Percentiles rank a stretch among this genome's conserved stretches.
These are phyloP conservation scores for Harpagus bidentatus DNA, from an alignment of 2,113 vertebrate genomes.

Conservation along the genomic window DNA sequence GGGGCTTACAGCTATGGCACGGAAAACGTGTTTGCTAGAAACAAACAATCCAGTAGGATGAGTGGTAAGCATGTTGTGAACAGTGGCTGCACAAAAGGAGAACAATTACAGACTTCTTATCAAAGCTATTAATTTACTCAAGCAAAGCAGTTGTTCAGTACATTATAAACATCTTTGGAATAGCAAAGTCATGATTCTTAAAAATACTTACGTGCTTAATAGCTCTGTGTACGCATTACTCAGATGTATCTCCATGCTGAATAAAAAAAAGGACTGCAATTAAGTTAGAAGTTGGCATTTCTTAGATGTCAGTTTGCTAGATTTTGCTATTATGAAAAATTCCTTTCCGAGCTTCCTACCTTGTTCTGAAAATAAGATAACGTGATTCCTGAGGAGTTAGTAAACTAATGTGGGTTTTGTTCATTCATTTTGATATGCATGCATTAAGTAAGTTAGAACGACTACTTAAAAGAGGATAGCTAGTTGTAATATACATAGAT, in stretches of 20 bases:
- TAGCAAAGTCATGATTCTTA: background rate
- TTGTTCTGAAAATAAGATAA: background rate
- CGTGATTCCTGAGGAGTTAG: background rate
- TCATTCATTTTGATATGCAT: background rate
- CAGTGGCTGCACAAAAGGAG: background rate
- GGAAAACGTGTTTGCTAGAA: background rate
- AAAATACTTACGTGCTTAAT: background rate
- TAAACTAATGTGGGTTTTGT: background rate
- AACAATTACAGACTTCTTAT: background rate
- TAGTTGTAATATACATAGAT: background rate
- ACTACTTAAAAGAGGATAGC: background rate
- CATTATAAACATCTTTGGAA: background rate
- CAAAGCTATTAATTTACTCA: background rate
- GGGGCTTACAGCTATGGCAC: background rate
- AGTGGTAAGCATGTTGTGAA: background rate
- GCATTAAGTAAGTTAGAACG: background rate
- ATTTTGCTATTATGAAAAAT: background rate
- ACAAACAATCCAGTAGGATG: background rate
- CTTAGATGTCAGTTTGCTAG: background rate
- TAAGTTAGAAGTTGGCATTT: background rate
- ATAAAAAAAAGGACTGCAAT: background rate
- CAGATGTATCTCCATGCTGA: background rate
- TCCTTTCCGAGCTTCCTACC: background rate
- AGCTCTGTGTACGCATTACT: background rate
- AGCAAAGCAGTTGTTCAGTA: background rate